Evolutionary conservation across 2,797 vertebrate genomes (phyloP).

Genomic region (Sylvia borin): DNA sequence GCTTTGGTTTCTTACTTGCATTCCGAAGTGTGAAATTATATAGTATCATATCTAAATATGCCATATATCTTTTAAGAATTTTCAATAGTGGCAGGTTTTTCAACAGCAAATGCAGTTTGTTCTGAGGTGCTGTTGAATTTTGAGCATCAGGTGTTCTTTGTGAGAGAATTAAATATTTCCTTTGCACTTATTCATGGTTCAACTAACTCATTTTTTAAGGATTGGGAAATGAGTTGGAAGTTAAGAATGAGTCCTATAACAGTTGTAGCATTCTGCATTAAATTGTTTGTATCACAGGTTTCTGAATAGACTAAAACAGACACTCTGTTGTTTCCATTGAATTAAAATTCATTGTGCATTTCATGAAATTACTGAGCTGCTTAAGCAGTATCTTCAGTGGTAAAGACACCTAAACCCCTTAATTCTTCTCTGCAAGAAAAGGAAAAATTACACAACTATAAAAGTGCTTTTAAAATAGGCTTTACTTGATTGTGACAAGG

Average conservation of each 20-base stretch:
- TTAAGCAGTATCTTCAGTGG: neutral
- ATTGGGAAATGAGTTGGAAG: neutral
- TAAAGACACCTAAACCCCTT: neutral
- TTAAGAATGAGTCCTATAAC: neutral
- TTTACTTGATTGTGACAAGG: neutral
- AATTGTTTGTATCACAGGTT: neutral
- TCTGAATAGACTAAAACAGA: neutral
- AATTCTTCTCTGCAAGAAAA: neutral
- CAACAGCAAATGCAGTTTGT: neutral
- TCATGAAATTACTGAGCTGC: neutral
- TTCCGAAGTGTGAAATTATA: neutral
- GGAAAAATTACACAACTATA: neutral
- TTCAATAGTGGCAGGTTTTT: neutral
- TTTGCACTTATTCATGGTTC: neutral
- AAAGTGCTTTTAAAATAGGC: neutral
- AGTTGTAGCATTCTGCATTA: neutral
- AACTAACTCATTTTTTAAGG: neutral
- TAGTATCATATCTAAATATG: neutral
- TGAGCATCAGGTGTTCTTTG: neutral
- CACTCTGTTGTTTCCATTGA: neutral
- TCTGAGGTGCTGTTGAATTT: neutral
- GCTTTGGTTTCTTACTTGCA: neutral
- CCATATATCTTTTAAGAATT: fast-evolving
- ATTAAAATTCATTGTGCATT: neutral
- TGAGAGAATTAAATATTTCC: neutral